phyloP scores from a whole-genome alignment of 64 coral and sea anemone genomes.

The Hydrozoanthus tunicans region DNA sequence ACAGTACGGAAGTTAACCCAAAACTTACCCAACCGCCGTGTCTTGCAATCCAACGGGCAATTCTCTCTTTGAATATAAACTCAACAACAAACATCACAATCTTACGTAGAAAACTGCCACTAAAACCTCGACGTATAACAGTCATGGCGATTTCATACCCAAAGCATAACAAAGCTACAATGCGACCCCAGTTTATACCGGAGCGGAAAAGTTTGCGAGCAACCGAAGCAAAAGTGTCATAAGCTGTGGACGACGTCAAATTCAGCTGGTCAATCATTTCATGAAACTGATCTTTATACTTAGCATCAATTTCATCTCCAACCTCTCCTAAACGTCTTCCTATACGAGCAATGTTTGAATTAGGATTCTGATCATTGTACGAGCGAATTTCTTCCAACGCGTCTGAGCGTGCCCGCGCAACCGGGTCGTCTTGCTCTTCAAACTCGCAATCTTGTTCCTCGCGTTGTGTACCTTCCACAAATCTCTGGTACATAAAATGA shows the following conservation, averaged over 20 bases:
- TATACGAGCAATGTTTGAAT: conserved; percentile 79
- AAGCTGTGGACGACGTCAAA: conserved; percentile 82
- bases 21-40: conserved; percentile 96
- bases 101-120: conserved; percentile 92
- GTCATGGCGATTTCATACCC: conserved; percentile 92
- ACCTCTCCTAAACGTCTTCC: conserved; percentile 92
- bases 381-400: conserved; percentile 96
- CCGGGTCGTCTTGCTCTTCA: conserved; percentile 25
- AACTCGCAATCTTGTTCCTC: conserved; percentile 60
- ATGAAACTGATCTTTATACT: conserved; percentile 96
- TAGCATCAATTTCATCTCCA: conserved; percentile 96
- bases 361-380: conserved; percentile 67
- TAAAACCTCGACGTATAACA: conserved; percentile 91
- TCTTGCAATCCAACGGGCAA: conserved; percentile 86
- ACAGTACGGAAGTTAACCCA: neutral
- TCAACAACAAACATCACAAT: conserved; percentile 93
- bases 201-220: conserved; percentile 88
- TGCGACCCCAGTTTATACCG: conserved; percentile 93
- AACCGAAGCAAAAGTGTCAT: conserved; percentile 91
- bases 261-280: conserved; percentile 95
- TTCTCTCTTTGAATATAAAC: conserved; percentile 95
- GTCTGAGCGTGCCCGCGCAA: conserved; percentile 73
- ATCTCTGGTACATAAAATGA: conserved; percentile 91
- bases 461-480: conserved; percentile 80
- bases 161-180: conserved; percentile 92